Conservation (phyloP, 2,888 invertebrate species). For the Zele albiditarsus region DNA sequence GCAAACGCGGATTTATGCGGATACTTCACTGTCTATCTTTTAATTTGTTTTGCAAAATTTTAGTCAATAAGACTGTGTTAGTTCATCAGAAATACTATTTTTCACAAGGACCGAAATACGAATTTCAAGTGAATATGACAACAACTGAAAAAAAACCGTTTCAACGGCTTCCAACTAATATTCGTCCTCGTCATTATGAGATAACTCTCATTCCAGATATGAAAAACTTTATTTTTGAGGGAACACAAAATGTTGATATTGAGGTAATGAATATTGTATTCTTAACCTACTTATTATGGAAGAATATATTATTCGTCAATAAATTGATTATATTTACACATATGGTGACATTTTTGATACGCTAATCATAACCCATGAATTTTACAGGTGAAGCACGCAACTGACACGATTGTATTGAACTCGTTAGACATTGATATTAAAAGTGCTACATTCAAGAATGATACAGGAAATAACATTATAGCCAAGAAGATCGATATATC, state of each 20-base stretch:
- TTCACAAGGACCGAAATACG: constrained; percentile 22
- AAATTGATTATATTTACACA: neutral
- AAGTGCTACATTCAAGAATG: constrained; percentile 75
- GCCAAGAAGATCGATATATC: constrained; percentile 70
- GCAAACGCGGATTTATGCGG: neutral
- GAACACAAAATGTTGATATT: constrained; percentile 87
- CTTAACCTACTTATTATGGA: neutral
- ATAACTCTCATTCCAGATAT: constrained; percentile 90
- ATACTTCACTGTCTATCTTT: constrained; percentile 16
- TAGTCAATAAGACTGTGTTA: constrained; percentile 6
- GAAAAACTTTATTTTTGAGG: constrained; percentile 88
- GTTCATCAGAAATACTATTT: constrained; percentile 22
- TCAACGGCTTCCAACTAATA: constrained; percentile 84
- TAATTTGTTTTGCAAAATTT: neutral
- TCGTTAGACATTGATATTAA: constrained; percentile 83
- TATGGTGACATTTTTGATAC: neutral
- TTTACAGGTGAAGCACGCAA: constrained; percentile 78
- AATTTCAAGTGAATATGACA: constrained; percentile 51
- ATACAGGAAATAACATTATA: constrained; percentile 71
- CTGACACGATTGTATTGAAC: constrained; percentile 84
- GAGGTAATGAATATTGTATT: constrained; percentile 78
- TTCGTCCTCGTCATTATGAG: constrained; percentile 90
- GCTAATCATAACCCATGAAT: constrained; percentile 13
- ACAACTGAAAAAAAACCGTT: constrained; percentile 75
- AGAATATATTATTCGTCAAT: neutral